These are phyloP conservation scores for Polylopha cassiicola DNA, from an alignment of 2,888 invertebrate genomes.

Conservation along the genomic window DNA sequence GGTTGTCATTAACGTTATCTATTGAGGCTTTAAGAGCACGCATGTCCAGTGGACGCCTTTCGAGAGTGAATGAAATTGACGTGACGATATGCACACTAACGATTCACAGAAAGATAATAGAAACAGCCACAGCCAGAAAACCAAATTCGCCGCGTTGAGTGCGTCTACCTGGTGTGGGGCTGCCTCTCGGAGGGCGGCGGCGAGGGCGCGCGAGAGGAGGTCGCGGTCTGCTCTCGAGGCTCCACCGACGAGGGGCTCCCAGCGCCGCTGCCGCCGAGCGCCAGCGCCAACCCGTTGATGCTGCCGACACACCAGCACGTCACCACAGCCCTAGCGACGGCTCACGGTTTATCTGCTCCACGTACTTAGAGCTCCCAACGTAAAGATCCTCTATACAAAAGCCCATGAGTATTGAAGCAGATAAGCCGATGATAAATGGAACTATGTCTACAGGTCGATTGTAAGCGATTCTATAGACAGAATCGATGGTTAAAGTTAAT, in stretches of 20 bases:
- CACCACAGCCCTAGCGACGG: slow-evolving; percentile 69
- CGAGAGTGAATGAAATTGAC: too few relatives aligned
- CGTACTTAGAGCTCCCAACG: slow-evolving; percentile 27
- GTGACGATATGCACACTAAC: too few relatives aligned
- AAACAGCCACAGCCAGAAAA: slow-evolving; percentile 57
- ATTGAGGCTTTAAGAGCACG: too few relatives aligned
- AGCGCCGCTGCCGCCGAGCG: slow-evolving; percentile 70
- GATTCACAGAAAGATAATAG: slow-evolving; percentile 6
- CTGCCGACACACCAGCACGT: slow-evolving; percentile 76
- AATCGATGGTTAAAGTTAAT: slow-evolving; percentile 13
- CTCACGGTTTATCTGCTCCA: slow-evolving; percentile 66
- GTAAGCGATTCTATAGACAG: slow-evolving; percentile 20
- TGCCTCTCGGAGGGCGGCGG: slow-evolving; percentile 68
- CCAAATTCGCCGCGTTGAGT: slow-evolving; percentile 64
- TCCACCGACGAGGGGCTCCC: slow-evolving; percentile 59
- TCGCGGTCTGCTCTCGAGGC: slow-evolving; percentile 57
- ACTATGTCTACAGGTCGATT: slow-evolving; percentile 40
- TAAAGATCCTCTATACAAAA: slow-evolving; percentile 15
- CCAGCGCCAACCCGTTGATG: slow-evolving; percentile 77
- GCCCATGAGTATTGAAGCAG: slow-evolving; percentile 55
- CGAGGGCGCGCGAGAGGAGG: slow-evolving; percentile 66
- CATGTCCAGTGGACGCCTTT: too few relatives aligned
- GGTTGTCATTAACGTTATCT: too few relatives aligned
- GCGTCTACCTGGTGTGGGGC: slow-evolving; percentile 73
- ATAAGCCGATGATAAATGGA: slow-evolving; percentile 51